Base-by-base conservation (phyloP, 1,140 invertebrate genomes). In the Trachymyrmex septentrionalis region DNA sequence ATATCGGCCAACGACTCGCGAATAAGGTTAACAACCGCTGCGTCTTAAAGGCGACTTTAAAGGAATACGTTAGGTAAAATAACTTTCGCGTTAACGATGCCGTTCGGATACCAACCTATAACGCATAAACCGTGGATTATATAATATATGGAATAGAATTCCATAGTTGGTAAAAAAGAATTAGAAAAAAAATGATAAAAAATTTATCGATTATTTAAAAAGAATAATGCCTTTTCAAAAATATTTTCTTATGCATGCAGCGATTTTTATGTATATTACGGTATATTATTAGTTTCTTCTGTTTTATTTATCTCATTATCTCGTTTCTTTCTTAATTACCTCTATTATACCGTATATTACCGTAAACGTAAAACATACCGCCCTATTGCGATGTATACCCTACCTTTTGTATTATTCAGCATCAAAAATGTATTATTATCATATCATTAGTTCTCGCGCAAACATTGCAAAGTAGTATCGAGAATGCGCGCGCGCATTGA, bases 321-420 rank as follows among this genome's bases (percentile, higher is more conserved):
- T 73, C 19, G 38, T 59, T 84, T 38, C 55, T 34, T 48, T 73
- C 69, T 84, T 84, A 84, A 84, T 84, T 84, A 75, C 55, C 27
- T 12, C 38, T 3, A 84, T 84, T 82, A 82, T 59, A 16, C 53
- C 63, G n/a, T n/a, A 9, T 34, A 81, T 81, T 81, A 81, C 3
- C 24, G 67, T 30, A 61, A 82, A 30, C 24, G 55, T 21, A 61
- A 82, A 61, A 48, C 7, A 72, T 24, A 48, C 38, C 69, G 67
- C 24, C 38, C 80, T 63, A 73, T 27, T 69, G 24, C 30, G 19
- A 12, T 34, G 38, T 4, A 10, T 59, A n/a, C 19, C 38, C 3
- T 64, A 21, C 66, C 78, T 84, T 63, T 84, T 84, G 80, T 84
- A 75, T 84, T 84, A 75, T 84, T 84, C 69, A 84, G 80, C 80